Base-by-base conservation (phyloP, 1,140 invertebrate genomes). In the Conus betulinus region DNA sequence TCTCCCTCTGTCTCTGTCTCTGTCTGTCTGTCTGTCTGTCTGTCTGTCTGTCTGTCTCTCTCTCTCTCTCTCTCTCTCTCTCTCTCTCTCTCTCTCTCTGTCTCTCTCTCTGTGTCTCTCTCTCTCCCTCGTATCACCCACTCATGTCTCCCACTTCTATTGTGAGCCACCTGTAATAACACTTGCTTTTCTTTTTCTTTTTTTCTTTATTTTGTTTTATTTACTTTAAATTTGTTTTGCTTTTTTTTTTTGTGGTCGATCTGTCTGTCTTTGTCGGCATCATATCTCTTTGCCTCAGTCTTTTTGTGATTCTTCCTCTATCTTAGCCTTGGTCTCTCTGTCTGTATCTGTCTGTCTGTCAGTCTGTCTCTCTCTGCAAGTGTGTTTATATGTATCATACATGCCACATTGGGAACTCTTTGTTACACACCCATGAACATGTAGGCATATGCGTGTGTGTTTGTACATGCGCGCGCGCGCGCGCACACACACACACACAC, bases 331-430 rank as follows among this genome's bases (percentile, higher is more conserved):
- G 53, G 52, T 84, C 82, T 84, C 82, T 84, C 82, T 84, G 52
- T 84, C 82, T 84, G 52, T 84, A 3, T 84, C 82, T 84, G 3
- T 84, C 82, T 84, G 13, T 84, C 82, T 84, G 55, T 85, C 55
- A 17, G 27, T 85, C 76, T 27, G 8, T 78, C 76, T 27, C 76
- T 27, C 76, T 78, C 76, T 39, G 39, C 39, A 39, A 39, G 39
- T 39, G 39, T 39, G 39, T 39, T 39, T 39, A 39, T 39, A 39
- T 39, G 39, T 39, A 39, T 39, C 39, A 3, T 39, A 39, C 39
- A 39, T 39, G 39, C 39, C 39, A 39, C 39, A 39, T 39, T 39
- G 39, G 39, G 39, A 39, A 39, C 39, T 39, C 39, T 39, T 3
- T 39, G 39, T 39, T 39, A 39, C 39, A 39, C 39, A 39, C 39